A percentile compares a stretch with the other conserved stretches of the same genome.
phyloP scores from a whole-genome alignment of 2,888 invertebrate genomes.

The Drosophila pseudotalamancana region DNA sequence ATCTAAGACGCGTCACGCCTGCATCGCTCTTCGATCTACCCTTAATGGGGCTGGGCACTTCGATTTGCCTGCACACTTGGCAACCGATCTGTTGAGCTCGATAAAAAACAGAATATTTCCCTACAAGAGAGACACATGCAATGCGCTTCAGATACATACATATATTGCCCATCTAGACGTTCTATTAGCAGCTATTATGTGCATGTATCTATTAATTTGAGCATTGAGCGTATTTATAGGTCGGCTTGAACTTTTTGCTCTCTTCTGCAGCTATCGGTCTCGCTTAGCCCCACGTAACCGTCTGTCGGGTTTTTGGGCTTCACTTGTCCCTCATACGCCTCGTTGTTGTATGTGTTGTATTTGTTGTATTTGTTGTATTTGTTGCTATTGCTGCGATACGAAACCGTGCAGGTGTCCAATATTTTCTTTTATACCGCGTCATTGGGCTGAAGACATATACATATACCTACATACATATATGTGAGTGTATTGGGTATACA shows the following conservation, averaged over 20 bases:
- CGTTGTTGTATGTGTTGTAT: too few species aligned
- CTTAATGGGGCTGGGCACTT: conserved; percentile 1
- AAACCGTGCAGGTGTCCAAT: conserved; percentile 83
- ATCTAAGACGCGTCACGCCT: conserved; percentile 59
- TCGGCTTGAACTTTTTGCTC: conserved; percentile 15
- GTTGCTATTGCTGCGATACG: conserved; percentile 66
- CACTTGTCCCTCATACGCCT: conserved; percentile 71
- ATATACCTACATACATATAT: conserved; percentile 8
- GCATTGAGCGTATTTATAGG: conserved; percentile 25
- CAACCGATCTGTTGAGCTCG: not conserved
- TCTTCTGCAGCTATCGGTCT: conserved; percentile 38
- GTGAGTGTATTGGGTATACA: not conserved
- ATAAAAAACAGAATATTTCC: not conserved
- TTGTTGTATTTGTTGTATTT: too few species aligned
- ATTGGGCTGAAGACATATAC: conserved; percentile 59
- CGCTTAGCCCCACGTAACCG: conserved; percentile 44
- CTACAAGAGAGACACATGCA: not conserved
- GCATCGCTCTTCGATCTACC: conserved; percentile 26
- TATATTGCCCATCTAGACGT: not conserved
- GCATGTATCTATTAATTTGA: not conserved
- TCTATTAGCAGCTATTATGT: not conserved
- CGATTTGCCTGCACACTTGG: conserved; percentile 3
- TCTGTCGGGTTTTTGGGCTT: conserved; percentile 57
- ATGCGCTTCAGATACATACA: not conserved
- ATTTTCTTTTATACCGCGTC: conserved; percentile 81